Conservation (phyloP, 2,888 invertebrate genomes). For the Notodromas monacha region DNA sequence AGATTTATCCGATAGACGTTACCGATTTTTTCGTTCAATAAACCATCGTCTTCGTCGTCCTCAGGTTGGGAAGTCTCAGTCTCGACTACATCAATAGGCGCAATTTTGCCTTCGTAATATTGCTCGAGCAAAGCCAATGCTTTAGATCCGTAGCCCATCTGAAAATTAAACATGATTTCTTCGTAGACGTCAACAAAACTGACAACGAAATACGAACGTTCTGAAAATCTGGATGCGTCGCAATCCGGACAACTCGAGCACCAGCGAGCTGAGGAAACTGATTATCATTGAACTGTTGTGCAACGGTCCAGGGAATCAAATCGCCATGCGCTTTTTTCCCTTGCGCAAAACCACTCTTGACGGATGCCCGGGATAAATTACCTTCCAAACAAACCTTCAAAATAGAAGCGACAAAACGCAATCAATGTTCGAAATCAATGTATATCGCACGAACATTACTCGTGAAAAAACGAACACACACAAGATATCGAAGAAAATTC, state of each 20-base stretch:
- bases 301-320: constrained; percentile 90
- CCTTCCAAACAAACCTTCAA: constrained; percentile 28
- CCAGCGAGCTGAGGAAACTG: constrained; percentile 69
- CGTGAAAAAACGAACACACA: too few species aligned
- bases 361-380: constrained; percentile 26
- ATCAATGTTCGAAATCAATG: constrained; percentile 7
- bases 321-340: constrained; percentile 81
- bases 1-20: constrained; percentile 11
- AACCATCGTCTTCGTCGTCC: constrained; percentile 24
- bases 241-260: constrained; percentile 71
- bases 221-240: constrained; percentile 91
- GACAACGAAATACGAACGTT: constrained; percentile 21
- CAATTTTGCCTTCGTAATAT: constrained; percentile 52
- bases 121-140: constrained; percentile 49
- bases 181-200: neutral
- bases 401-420: too few species aligned
- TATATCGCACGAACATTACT: neutral
- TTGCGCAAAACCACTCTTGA: constrained; percentile 40
- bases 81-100: constrained; percentile 21
- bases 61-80: too few species aligned
- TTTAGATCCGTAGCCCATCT: constrained; percentile 87
- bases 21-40: constrained; percentile 35
- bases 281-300: constrained; percentile 74
- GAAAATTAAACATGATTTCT: constrained; percentile 12
- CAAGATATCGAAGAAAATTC: too few species aligned